Conservation (phyloP, 2,888 invertebrate species). For the Chloroclysta siterata region DNA sequence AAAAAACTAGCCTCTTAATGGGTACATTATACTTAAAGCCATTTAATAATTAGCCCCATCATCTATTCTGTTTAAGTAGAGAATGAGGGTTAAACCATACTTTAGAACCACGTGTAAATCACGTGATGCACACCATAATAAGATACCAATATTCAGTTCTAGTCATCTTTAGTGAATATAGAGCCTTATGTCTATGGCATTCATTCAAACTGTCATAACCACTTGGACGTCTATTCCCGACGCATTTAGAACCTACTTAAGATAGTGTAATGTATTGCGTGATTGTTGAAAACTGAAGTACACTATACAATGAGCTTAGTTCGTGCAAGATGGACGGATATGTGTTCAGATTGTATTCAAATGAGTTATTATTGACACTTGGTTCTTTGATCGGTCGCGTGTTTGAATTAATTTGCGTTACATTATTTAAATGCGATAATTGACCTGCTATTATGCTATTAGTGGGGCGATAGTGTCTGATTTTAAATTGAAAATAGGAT, state of each 20-base stretch:
- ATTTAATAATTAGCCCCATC: not conserved
- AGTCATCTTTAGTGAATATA: not conserved
- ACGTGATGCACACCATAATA: not conserved
- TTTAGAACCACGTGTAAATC: not conserved
- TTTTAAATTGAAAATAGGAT: conserved; percentile 37
- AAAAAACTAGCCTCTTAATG: not conserved
- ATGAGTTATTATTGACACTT: conserved; percentile 67
- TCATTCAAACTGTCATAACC: conserved; percentile 60
- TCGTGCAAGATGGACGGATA: conserved; percentile 27
- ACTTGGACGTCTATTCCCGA: conserved; percentile 47
- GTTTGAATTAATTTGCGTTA: conserved; percentile 71
- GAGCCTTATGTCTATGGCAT: conserved; percentile 48
- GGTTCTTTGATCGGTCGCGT: conserved; percentile 67
- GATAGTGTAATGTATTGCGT: conserved; percentile 40
- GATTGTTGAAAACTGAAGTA: conserved; percentile 37
- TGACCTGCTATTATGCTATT: conserved; percentile 65
- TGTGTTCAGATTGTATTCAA: conserved; percentile 65
- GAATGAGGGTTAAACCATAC: not conserved
- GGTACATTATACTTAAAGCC: too few species aligned
- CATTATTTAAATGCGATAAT: conserved; percentile 75
- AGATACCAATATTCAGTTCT: not conserved
- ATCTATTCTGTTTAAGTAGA: not conserved
- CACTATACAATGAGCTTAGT: conserved; percentile 9
- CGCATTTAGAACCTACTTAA: conserved; percentile 46
- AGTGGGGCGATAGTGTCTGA: conserved; percentile 57